Percentiles rank a stretch among this genome's conserved stretches.
These are phyloP conservation scores for Enteromius fasciolatus DNA, from an alignment of 2,797 vertebrate species.

Conservation along the genomic window DNA sequence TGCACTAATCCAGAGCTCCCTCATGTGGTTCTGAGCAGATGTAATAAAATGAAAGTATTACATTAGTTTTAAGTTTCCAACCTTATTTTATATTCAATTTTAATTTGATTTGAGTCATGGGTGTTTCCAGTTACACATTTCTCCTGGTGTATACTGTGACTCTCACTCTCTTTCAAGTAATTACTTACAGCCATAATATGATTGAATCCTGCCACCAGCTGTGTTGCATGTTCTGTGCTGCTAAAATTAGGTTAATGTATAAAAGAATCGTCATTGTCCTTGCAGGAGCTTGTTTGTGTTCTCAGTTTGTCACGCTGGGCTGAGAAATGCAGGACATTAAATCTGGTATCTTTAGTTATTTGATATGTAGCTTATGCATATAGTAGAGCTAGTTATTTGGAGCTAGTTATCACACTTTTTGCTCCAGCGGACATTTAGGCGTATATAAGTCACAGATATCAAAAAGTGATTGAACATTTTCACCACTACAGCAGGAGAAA, in stretches of 20 bases:
- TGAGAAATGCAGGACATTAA: not conserved
- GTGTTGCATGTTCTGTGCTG: constrained; percentile 25
- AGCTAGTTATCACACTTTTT: not conserved
- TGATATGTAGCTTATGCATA: not conserved
- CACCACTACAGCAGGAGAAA: too few relatives aligned
- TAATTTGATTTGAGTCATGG: not conserved
- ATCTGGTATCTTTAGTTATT: not conserved
- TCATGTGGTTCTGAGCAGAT: constrained; percentile 65
- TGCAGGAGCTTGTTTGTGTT: constrained; percentile 15
- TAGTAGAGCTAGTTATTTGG: not conserved
- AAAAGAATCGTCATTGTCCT: constrained; percentile 13
- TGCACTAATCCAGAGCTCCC: constrained; percentile 59
- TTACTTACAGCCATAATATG: constrained; percentile 8
- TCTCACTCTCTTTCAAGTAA: not conserved
- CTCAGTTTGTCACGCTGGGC: constrained; percentile 14
- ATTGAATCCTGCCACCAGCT: constrained; percentile 22
- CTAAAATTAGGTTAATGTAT: constrained; percentile 30
- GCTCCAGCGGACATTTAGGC: not conserved
- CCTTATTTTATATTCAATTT: not conserved
- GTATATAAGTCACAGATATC: not conserved
- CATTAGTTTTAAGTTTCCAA: not conserved
- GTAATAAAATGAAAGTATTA: not conserved
- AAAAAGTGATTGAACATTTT: not conserved
- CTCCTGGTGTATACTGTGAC: not conserved
- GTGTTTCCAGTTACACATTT: not conserved